Conservation (phyloP, 1,140 invertebrate genomes). For the Penaeus vannamei region DNA sequence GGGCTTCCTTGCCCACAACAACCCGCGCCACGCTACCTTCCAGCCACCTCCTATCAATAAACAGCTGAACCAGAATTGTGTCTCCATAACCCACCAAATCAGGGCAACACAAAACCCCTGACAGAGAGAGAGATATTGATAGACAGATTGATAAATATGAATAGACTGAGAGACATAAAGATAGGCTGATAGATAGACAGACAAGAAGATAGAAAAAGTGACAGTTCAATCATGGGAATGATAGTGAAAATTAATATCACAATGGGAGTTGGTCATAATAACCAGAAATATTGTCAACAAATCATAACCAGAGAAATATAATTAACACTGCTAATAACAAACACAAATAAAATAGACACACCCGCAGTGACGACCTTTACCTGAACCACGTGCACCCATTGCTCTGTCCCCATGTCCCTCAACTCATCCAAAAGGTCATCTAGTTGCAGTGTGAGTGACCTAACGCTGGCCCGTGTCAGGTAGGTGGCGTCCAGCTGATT, state of each 20-base stretch:
- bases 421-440: conserved; percentile 34
- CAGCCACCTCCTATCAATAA: too few relatives aligned
- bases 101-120: too few relatives aligned
- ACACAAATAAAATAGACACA: not conserved
- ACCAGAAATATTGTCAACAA: not conserved
- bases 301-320: not conserved
- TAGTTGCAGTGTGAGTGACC: conserved; percentile 37
- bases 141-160: not conserved
- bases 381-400: not conserved
- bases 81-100: too few relatives aligned
- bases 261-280: not conserved
- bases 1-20: too few relatives aligned
- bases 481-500: conserved; percentile 35
- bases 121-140: not conserved
- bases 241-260: not conserved
- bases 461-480: conserved; percentile 35
- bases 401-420: not conserved
- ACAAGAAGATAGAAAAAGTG: not conserved
- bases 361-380: not conserved
- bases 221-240: not conserved
- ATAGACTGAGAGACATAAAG: not conserved
- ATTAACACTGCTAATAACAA: not conserved
- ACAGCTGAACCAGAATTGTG: too few relatives aligned
- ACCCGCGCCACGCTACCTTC: too few relatives aligned
- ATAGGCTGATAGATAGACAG: not conserved